Evolutionary conservation across 2,888 invertebrate species (phyloP).

Genomic region (Sericinus montela): DNA sequence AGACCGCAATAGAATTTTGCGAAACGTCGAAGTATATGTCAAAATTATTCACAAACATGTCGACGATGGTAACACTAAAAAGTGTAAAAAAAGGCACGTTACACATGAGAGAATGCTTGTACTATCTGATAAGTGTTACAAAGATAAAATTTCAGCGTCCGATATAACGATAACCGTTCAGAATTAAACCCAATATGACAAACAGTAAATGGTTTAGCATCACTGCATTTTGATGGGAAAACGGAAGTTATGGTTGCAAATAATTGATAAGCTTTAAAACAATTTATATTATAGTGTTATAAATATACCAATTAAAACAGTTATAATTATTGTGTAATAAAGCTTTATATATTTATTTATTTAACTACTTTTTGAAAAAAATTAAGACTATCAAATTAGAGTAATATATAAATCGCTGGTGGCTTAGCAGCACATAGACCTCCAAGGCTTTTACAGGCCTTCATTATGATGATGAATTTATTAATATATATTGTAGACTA

Average conservation of each 20-base stretch:
- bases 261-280: constrained; percentile 26
- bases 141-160: constrained; percentile 20
- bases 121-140: constrained; percentile 18
- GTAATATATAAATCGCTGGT: too few relatives aligned
- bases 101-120: constrained; percentile 11
- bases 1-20: constrained; percentile 1
- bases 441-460: too few relatives aligned
- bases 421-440: too few relatives aligned
- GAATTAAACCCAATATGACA: constrained; percentile 4
- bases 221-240: constrained; percentile 33
- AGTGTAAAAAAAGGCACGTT: constrained; percentile 4
- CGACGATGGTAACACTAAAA: constrained; percentile 7
- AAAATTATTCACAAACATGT: constrained; percentile 24
- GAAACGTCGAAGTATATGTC: constrained; percentile 16
- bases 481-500: too few relatives aligned
- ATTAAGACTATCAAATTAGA: too few relatives aligned
- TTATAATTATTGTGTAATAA: neutral
- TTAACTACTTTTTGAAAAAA: too few relatives aligned
- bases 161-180: constrained; percentile 18
- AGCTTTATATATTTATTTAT: too few relatives aligned
- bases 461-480: too few relatives aligned
- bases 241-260: constrained; percentile 35
- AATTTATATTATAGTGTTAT: neutral
- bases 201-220: constrained; percentile 34
- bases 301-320: neutral